phyloP scores from a whole-genome alignment of 30 jellyfish, hydroid and myxozoan species.

The Catostylus mosaicus region DNA sequence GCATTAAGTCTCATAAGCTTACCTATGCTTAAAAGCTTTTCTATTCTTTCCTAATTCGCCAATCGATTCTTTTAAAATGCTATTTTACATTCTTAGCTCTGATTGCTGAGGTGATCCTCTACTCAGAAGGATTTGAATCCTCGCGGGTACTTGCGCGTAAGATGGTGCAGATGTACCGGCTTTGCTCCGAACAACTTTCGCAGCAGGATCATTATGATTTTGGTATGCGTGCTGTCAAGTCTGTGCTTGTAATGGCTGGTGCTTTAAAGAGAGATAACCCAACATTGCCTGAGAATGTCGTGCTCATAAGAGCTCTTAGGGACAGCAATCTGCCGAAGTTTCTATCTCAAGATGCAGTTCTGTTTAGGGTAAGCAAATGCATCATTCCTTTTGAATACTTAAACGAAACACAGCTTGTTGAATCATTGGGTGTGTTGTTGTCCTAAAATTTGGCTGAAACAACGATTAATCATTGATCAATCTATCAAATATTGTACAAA shows the following conservation, averaged over 20 bases:
- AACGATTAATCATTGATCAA: too few species aligned
- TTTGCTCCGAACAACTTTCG: constrained; percentile 98
- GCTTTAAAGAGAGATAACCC: constrained; percentile 96
- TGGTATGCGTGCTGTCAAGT: constrained; percentile 99
- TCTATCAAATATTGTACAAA: too few species aligned
- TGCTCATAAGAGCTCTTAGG: constrained; percentile 92
- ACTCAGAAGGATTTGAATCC: constrained; percentile 99
- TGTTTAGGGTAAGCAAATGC: constrained; percentile 61
- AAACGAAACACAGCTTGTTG: too few species aligned
- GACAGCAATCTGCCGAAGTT: constrained; percentile 98
- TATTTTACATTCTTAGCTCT: constrained; percentile 60
- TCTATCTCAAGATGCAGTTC: constrained; percentile 91
- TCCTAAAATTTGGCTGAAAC: too few species aligned
- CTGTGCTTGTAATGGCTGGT: constrained; percentile 99
- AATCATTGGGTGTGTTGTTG: too few species aligned
- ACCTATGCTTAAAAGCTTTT: too few species aligned
- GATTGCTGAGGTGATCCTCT: constrained; percentile 96
- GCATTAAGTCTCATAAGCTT: too few species aligned
- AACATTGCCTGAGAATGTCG: constrained; percentile 88
- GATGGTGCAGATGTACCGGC: constrained; percentile 98
- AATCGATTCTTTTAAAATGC: too few species aligned
- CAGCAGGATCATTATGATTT: constrained; percentile 99
- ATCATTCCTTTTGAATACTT: too few species aligned
- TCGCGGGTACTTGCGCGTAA: constrained; percentile 94
- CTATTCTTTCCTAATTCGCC: too few species aligned